Percentiles rank a stretch among this genome's conserved stretches.
Conservation (phyloP, 2,113 vertebrate genomes). For the Epinephelus lanceolatus region DNA sequence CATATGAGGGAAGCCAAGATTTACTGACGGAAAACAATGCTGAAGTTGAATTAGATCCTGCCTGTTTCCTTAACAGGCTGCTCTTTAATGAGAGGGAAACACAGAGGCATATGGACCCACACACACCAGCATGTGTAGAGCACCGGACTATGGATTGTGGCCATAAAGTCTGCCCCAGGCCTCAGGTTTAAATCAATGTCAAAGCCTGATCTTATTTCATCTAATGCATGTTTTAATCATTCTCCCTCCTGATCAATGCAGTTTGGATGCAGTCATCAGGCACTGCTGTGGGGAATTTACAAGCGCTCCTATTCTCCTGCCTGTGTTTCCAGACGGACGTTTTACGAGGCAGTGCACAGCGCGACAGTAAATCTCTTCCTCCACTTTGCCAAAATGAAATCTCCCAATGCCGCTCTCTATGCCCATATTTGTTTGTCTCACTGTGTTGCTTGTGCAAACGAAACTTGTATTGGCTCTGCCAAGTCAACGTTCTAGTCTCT, state of each 20-base stretch:
- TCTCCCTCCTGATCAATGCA: conserved; percentile 92
- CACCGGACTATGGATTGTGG: conserved; percentile 51
- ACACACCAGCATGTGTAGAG: conserved; percentile 28
- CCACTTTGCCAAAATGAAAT: conserved; percentile 79
- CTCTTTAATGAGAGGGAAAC: conserved; percentile 62
- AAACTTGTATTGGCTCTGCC: conserved; percentile 64
- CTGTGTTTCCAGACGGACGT: conserved; percentile 91
- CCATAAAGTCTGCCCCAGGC: conserved; percentile 58
- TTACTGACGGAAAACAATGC: conserved; percentile 66
- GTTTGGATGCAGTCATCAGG: conserved; percentile 91
- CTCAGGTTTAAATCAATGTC: conserved; percentile 93
- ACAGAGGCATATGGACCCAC: conserved; percentile 27
- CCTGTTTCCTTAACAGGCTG: conserved; percentile 62
- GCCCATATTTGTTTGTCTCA: conserved; percentile 74
- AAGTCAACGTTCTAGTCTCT: conserved; percentile 76
- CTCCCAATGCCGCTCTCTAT: conserved; percentile 55
- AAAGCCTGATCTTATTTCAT: conserved; percentile 91
- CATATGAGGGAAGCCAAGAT: conserved; percentile 57
- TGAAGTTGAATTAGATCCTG: conserved; percentile 62
- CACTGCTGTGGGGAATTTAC: conserved; percentile 91
- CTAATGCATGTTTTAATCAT: conserved; percentile 96
- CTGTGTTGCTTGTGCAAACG: conserved; percentile 59
- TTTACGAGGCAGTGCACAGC: conserved; percentile 90
- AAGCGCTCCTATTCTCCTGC: conserved; percentile 87
- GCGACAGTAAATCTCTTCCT: conserved; percentile 87